Evolutionary conservation across 2,888 invertebrate species (phyloP).

Genomic region (Spilarctia lutea): DNA sequence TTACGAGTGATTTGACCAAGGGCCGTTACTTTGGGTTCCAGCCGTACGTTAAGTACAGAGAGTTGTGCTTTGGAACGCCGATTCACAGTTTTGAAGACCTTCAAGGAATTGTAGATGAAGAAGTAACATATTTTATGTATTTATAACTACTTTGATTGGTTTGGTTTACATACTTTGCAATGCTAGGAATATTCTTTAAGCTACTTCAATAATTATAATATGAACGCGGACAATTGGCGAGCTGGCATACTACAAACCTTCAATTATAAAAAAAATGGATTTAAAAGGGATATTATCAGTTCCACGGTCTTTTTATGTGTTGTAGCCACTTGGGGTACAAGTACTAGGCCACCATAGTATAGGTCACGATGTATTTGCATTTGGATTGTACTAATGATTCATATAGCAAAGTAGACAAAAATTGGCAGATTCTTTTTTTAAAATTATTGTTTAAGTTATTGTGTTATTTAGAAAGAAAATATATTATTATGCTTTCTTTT

Average conservation of each 20-base stretch:
- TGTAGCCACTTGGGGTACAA: too few species aligned
- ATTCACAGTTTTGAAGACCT: slow-evolving; percentile 80
- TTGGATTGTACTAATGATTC: too few species aligned
- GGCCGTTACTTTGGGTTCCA: slow-evolving; percentile 94
- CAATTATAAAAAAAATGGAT: too few species aligned
- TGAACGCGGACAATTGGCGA: neutral
- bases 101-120: slow-evolving; percentile 52
- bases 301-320: too few species aligned
- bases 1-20: slow-evolving; percentile 65
- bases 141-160: neutral
- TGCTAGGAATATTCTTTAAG: neutral
- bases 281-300: too few species aligned
- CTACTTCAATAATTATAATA: neutral
- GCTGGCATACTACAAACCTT: neutral
- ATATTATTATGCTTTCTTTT: neutral
- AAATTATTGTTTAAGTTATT: too few species aligned
- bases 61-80: slow-evolving; percentile 91
- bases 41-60: slow-evolving; percentile 93
- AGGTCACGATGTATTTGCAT: too few species aligned
- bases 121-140: slow-evolving; percentile 51
- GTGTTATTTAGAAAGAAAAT: too few species aligned
- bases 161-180: neutral
- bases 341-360: too few species aligned
- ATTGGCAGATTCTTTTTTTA: too few species aligned
- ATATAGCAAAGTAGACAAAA: too few species aligned